Percentiles rank a stretch among this genome's conserved stretches.
phyloP scores from a whole-genome alignment of 2,888 invertebrate genomes.

The Phengaris arion region DNA sequence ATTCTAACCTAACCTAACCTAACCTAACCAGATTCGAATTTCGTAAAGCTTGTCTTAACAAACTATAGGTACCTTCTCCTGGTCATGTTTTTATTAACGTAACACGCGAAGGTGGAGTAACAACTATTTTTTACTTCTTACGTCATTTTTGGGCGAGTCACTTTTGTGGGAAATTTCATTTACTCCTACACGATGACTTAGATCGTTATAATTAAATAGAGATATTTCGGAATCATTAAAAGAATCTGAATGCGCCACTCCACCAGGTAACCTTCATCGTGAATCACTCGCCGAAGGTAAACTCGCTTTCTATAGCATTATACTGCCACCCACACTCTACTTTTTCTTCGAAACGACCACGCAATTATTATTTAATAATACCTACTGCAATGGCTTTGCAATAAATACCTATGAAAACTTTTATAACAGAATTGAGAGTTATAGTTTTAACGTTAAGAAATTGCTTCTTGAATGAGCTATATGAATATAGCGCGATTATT shows the following conservation, averaged over 20 bases:
- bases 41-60: too few relatives aligned
- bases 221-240: conserved; percentile 3
- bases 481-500: too few relatives aligned
- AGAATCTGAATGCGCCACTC: background rate
- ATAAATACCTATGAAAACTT: too few relatives aligned
- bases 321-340: conserved; percentile 43
- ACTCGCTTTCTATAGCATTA: conserved; percentile 48
- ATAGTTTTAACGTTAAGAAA: too few relatives aligned
- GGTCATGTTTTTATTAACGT: too few relatives aligned
- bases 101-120: too few relatives aligned
- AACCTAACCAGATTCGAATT: too few relatives aligned
- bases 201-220: background rate
- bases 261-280: conserved; percentile 30
- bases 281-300: conserved; percentile 37
- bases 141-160: background rate
- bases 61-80: too few relatives aligned
- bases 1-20: too few relatives aligned
- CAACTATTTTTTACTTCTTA: background rate
- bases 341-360: background rate
- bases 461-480: too few relatives aligned
- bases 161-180: background rate
- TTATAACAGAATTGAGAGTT: too few relatives aligned
- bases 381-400: background rate
- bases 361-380: background rate
- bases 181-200: background rate